A percentile compares a stretch with the other conserved stretches of the same genome.
These are phyloP conservation scores for Tachysurus fulvidraco DNA, from an alignment of 2,113 vertebrate genomes.

Conservation along the genomic window DNA sequence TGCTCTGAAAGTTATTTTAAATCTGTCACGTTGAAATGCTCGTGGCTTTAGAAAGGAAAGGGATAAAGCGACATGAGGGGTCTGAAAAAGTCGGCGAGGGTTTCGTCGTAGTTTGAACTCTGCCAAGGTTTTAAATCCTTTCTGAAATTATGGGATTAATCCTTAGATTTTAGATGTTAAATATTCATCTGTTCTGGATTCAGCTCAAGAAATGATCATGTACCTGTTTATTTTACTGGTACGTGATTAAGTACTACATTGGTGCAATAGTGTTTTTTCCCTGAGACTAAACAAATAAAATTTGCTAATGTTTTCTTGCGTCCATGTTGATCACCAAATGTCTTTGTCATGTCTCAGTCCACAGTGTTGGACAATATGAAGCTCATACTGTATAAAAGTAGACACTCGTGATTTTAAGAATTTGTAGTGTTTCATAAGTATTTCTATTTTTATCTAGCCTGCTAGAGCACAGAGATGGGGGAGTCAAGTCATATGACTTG, in stretches of 20 bases:
- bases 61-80: background rate
- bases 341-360: too few species aligned
- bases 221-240: background rate
- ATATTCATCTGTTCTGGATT: background rate
- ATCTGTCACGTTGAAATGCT: background rate
- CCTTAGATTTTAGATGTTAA: background rate
- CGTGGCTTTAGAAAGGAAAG: background rate
- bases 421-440: too few species aligned
- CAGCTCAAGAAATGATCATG: background rate
- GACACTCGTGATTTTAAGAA: too few species aligned
- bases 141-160: background rate
- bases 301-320: too few species aligned
- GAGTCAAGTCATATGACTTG: too few species aligned
- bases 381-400: too few species aligned
- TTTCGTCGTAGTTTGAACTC: background rate
- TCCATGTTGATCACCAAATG: too few species aligned
- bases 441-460: too few species aligned
- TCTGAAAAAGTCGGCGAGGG: too few species aligned
- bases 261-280: background rate
- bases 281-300: too few species aligned
- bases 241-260: background rate
- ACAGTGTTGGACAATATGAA: too few species aligned
- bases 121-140: background rate
- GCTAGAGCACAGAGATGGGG: too few species aligned
- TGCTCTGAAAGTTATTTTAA: background rate